phyloP scores from a whole-genome alignment of 2,113 vertebrate species.

The Thalassarche chlororhynchos region DNA sequence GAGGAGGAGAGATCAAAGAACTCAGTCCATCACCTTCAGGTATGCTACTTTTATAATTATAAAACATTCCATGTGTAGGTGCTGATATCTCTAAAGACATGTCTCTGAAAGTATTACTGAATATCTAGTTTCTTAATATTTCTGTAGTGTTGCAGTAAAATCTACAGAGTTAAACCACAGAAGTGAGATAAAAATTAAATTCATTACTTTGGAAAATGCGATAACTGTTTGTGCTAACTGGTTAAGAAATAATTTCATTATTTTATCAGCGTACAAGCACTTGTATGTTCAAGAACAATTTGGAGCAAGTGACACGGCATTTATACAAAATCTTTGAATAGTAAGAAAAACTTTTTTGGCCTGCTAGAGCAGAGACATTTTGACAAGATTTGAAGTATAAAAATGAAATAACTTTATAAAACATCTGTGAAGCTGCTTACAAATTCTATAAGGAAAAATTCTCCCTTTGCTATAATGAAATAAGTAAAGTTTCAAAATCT shows the following conservation, averaged over 20 bases:
- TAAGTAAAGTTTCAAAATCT: not conserved
- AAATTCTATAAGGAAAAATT: not conserved
- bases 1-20: conserved; percentile 4
- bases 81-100: not conserved
- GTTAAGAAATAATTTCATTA: not conserved
- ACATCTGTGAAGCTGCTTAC: not conserved
- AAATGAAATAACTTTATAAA: not conserved
- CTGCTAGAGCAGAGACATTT: not conserved
- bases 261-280: not conserved
- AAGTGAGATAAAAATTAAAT: not conserved
- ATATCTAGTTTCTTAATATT: not conserved
- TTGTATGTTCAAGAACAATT: not conserved
- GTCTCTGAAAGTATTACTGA: not conserved
- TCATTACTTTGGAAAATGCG: not conserved
- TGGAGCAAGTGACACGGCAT: not conserved
- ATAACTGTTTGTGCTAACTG: not conserved
- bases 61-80: not conserved
- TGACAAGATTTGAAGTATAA: not conserved
- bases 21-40: not conserved
- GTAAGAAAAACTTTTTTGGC: not conserved
- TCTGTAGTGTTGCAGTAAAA: not conserved
- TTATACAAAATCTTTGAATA: not conserved
- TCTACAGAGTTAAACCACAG: not conserved
- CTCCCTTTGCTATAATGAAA: not conserved
- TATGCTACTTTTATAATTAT: not conserved